Base-by-base conservation (phyloP, 2,113 vertebrate genomes). In the Galeopterus variegatus region DNA sequence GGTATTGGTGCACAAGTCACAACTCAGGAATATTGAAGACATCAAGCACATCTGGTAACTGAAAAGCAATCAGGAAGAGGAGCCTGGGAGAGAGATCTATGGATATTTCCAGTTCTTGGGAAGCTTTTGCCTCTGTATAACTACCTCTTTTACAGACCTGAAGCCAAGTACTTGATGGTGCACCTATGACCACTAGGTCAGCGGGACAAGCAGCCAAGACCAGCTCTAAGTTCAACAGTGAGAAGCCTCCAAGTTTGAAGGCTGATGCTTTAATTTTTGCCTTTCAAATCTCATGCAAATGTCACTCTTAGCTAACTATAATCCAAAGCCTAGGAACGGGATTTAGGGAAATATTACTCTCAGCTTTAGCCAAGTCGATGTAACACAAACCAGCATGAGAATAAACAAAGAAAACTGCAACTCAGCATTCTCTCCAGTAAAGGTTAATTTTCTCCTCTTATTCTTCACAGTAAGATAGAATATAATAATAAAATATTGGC, bases 381-480 rank as follows among this genome's bases (percentile, higher is more conserved):
- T 52, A 45, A 75, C 5, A 45, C 12, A 94, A 69, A 88, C 50
- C 65, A 76, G 28, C 21, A 24, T 21, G 69, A 65, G 24, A 75
- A 81, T 18, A 36, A 94, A 73, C 28, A 69, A 80, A 89, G 24
- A 80, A 85, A 94, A 67, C 5, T n/a, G 17, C 50, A 77, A 69
- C 81, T 83, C 26, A 45, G 26, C 15, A 67, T 96, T 90, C 13
- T 70, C 11, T 72, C 17, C 24, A 91, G n/a, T 87, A 50, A 86
- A 90, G 64, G 41, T 90, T 94, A 86, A 64, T 93, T 94, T 97
- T 80, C 36, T 90, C 24, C 26, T 92, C 17, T 64, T 21, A 95
- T 86, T 92, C 4, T 56, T 83, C 52, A 94, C 1, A 83, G 56
- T 83, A 54, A 89, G 83, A 69, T 87, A 82, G 33, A 69, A 7